Base-by-base conservation (phyloP, 2,888 invertebrate species). In the Rhagonycha fulva region DNA sequence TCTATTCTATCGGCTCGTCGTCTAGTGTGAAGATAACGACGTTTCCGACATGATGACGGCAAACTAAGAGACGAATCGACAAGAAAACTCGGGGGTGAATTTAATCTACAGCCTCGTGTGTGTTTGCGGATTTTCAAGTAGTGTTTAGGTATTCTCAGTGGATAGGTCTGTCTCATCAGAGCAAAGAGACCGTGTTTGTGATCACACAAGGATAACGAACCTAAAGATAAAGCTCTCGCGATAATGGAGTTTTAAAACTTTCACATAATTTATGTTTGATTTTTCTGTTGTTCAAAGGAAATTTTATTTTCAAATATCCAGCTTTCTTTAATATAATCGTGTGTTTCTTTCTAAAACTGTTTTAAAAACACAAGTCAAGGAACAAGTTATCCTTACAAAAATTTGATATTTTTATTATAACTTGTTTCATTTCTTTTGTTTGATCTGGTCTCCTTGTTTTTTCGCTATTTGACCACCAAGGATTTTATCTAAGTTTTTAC, bases 101-200 rank as follows among this genome's bases (percentile, higher is more conserved):
- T 87, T 87, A 87, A 87, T 87, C 87, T 86, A 83, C 85, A 83
- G 83, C 79, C 82, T 83, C 82, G 82, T 82, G 85, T 82, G 85
- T 86, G 86, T 87, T 86, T 86, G 86, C 86, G 86, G 87, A 87
- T 87, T 87, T 86, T 86, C 86, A 87, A 87, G 87, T 87, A 87
- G 87, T 87, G 86, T 87, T 87, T 87, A 85, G 85, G 87, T 87
- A 87, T 87, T 87, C 87, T 84, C 84, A 74, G 79, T 76, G 75
- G 84, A 85, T 87, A 83, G 85, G 83, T 83, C 83, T 84, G 84
- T 85, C 85, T 87, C 86, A 87, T 87, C 86, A 86, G 84, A 80
- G 81, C 80, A 80, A 80, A 82, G 82, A 81, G 80, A 80, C 75
- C 84, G 82, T 81, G 82, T 82, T 82, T 85, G 85, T 84, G 78